Base-by-base conservation (phyloP, 1,140 invertebrate species). In the Scaptomyza hsui region DNA sequence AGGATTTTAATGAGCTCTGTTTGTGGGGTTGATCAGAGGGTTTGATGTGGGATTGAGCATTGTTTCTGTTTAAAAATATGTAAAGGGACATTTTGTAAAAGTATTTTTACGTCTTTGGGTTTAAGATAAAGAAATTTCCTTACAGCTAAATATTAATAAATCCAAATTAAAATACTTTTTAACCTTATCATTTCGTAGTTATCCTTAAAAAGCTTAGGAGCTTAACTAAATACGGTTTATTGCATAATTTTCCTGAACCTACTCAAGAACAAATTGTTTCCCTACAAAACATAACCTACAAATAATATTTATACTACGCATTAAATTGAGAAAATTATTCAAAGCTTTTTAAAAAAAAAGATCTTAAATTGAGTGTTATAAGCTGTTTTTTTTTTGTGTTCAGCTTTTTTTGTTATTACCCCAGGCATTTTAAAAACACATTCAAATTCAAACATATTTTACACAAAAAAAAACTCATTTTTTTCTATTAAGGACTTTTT, bases 291-390 rank as follows among this genome's bases (percentile, higher is more conserved):
- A 9, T 32, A 18, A 53, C n/a, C 24, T 10, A 4, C 32, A 19
- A 42, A 35, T 21, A 7, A n/a, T 52, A 69, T 72, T 67, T 52
- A 35, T 37, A 57, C 48, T 61, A 86, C 81, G 81, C 81, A 85
- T 65, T 85, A 77, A 73, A 62, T 60, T 56, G 61, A 85, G 75
- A 62, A 21, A 21, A 72, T 64, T 67, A 78, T 72, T 48, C 48
- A 72, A 65, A 24, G 10, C 1, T 29, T 29, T 2, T n/a, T n/a
- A 12, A n/a, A 60, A 60, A 75, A 78, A 75, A 32, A 13, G 12
- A 16, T 55, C 67, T 86, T 72, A 57, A 86, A 88, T 88, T 82
- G 82, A 88, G 81, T 86, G 81, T 86, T 76, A 82, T 86, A 86
- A 86, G 81, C 82, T 86, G 56, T 82, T 81, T 69, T 63, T 63